These are phyloP conservation scores for Calvadosia cruxmelitensis DNA, from an alignment of 30 jellyfish, hydroid and myxozoan species.

Conservation along the genomic window DNA sequence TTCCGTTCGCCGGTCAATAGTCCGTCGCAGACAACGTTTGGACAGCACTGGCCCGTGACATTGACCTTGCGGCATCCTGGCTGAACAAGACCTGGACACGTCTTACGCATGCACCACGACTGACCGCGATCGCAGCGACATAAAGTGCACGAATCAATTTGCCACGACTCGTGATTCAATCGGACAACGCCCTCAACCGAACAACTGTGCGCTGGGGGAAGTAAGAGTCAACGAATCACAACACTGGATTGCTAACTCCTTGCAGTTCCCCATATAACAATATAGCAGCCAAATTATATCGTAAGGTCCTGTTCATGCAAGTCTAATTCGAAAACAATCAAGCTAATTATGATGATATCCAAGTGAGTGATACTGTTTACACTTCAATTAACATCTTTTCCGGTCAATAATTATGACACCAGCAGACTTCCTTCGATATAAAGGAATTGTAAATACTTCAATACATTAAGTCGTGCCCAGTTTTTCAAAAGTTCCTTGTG, in stretches of 20 bases:
- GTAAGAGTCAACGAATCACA: neutral
- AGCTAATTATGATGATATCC: no score
- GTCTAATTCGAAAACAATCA: neutral
- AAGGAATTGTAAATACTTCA: no score
- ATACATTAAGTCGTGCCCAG: no score
- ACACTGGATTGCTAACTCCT: no score
- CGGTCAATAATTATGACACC: no score
- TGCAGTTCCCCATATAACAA: no score
- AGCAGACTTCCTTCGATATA: no score
- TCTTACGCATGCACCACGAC: constrained; percentile 10
- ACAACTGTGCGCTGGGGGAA: constrained; percentile 4
- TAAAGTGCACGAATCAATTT: constrained; percentile 1
- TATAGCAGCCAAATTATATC: no score
- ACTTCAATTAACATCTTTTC: no score
- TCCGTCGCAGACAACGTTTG: constrained; percentile 14
- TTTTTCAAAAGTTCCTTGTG: no score
- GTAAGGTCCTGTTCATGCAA: neutral
- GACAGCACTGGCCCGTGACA: constrained; percentile 11
- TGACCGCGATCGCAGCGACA: constrained; percentile 18
- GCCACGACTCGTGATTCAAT: constrained; percentile 9
- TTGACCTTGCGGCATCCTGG: neutral
- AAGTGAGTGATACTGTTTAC: no score
- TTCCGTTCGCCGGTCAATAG: no score
- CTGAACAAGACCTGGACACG: neutral
- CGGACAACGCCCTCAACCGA: neutral